Evolutionary conservation across 2,113 vertebrate genomes (phyloP).

Genomic region (Tyto alba): DNA sequence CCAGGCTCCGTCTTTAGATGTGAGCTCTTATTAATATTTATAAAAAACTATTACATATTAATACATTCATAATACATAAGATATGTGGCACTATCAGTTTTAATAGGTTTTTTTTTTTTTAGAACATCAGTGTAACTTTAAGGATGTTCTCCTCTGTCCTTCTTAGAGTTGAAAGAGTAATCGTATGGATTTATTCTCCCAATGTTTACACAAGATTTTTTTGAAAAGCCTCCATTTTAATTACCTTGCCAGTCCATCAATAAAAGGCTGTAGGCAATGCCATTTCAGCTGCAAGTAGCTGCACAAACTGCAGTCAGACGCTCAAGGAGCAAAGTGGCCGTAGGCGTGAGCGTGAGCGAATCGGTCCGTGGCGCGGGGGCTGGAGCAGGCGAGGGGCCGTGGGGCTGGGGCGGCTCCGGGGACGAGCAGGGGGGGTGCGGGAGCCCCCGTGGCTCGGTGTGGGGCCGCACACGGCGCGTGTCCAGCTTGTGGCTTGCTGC

Average conservation of each 20-base stretch:
- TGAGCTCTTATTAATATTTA: conserved; percentile 62
- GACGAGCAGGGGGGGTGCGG: neutral
- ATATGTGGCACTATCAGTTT: neutral
- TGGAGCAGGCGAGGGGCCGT: fast-evolving
- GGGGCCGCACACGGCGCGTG: too few relatives aligned
- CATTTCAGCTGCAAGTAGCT: neutral
- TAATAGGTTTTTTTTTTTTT: conserved; percentile 13
- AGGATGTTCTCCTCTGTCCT: conserved; percentile 13
- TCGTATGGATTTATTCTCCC: conserved; percentile 19
- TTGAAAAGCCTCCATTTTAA: conserved; percentile 23
- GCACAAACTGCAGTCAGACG: neutral
- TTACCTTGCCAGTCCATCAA: conserved; percentile 36
- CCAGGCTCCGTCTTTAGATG: neutral
- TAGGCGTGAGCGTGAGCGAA: neutral
- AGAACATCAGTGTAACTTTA: neutral
- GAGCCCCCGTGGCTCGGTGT: too few relatives aligned
- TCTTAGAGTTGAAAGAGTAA: neutral
- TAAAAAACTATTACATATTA: conserved; percentile 44
- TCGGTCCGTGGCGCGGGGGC: fast-evolving
- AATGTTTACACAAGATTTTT: conserved; percentile 18
- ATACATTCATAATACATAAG: conserved; percentile 43
- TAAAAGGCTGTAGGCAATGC: neutral
- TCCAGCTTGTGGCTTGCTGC: too few relatives aligned
- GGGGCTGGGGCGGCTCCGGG: neutral
- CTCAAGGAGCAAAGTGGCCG: neutral